Percentiles rank a stretch among this genome's conserved stretches.
Evolutionary conservation across 2,113 vertebrate species (phyloP).

Genomic region (Sarotherodon lohbergeri): DNA sequence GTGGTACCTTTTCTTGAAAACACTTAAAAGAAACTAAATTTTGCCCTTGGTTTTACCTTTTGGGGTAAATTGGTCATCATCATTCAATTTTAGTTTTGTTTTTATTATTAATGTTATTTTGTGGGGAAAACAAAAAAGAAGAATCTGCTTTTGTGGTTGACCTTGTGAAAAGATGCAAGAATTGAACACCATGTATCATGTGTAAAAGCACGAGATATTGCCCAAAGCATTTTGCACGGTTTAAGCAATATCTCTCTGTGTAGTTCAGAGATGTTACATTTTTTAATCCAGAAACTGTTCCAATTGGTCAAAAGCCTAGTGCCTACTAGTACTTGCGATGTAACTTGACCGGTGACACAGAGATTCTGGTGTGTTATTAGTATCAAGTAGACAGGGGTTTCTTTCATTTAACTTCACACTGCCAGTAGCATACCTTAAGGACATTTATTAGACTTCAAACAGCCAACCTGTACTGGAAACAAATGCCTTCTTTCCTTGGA

Average conservation of each 20-base stretch:
- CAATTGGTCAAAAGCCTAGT: not conserved
- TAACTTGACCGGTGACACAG: not conserved
- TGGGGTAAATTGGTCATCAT: not conserved
- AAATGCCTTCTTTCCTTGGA: not conserved
- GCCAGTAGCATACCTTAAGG: not conserved
- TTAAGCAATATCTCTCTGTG: not conserved
- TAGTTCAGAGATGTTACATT: not conserved
- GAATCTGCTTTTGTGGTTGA: not conserved
- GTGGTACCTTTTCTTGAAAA: not conserved
- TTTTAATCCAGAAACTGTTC: not conserved
- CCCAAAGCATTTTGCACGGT: not conserved
- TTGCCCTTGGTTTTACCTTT: not conserved
- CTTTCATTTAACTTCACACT: not conserved
- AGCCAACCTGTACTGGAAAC: not conserved
- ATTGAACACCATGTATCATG: not conserved
- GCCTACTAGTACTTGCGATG: not conserved
- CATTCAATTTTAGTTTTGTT: not conserved
- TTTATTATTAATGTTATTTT: not conserved
- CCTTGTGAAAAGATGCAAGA: not conserved
- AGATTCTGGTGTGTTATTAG: not conserved
- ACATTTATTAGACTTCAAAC: not conserved
- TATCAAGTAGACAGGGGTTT: not conserved
- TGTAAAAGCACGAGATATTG: not conserved
- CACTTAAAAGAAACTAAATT: not conserved
- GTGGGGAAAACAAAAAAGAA: not conserved